Base-by-base conservation (phyloP, 2,797 vertebrate species). In the Macroramphosus scolopax region DNA sequence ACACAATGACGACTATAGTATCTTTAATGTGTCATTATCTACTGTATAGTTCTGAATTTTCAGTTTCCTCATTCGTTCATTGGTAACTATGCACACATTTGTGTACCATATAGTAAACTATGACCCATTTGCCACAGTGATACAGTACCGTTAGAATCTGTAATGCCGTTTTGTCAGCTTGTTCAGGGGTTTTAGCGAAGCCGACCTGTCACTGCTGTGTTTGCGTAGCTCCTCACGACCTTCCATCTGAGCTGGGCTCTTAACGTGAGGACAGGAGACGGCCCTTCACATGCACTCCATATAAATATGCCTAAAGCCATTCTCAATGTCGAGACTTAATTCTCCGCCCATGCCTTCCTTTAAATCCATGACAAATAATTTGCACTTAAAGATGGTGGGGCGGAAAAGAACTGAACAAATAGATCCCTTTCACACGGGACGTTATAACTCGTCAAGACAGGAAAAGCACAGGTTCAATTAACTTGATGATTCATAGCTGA, bases 361-460 rank as follows among this genome's bases (percentile, higher is more conserved):
- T 68, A 79, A 81, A 88, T 84, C 82, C 81, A 64, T 79, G 62
- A 48, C 45, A 14, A 29, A 16, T 35, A 39, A 41, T 51, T 45
- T 60, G 39, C 73, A 68, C n/a, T n/a, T 41, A 47, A 52, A 71
- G 78, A 77, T 69, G 11, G 3, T 22, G 20, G 20, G 20, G 20
- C 6, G 20, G 6, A 3, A 22, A 22, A 22, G 3, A 22, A 6
- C 6, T 3, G 3, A 6, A 22, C 20, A 22, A 22, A 22, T 3
- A 22, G 20, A 22, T 6, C 20, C 20, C 6, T 22, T 22, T 22
- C 20, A 6, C 6, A 6, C 3, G 3, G 6, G 20, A 22, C 20
- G 20, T 22, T 22, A 3, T 22, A 6, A 22, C 20, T 22, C n/a
- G n/a, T 22, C 6, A 3, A 22, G 6, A 6, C 20, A 22, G 20